Conservation (phyloP, 2,888 invertebrate genomes). For the Lomographa bimaculata region DNA sequence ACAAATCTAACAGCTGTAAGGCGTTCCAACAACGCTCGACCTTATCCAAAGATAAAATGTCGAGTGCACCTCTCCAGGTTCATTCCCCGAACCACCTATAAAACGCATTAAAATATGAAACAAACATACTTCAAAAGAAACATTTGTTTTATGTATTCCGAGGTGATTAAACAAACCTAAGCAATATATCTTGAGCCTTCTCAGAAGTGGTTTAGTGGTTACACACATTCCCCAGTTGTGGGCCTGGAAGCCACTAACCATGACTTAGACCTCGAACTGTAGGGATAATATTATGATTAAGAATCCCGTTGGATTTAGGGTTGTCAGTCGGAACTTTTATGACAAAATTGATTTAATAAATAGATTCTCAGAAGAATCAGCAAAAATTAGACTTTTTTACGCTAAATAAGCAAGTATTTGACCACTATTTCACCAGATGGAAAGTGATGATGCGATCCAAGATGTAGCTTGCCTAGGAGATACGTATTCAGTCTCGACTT, state of each 20-base stretch:
- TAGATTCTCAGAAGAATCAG: too few relatives aligned
- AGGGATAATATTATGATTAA: constrained; percentile 59
- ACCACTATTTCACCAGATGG: too few relatives aligned
- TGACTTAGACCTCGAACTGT: constrained; percentile 38
- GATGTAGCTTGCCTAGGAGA: too few relatives aligned
- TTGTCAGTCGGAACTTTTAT: constrained; percentile 12
- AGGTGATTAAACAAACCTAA: constrained; percentile 24
- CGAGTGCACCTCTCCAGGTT: too few relatives aligned
- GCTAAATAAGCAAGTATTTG: too few relatives aligned
- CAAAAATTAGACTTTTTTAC: too few relatives aligned
- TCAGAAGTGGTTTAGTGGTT: constrained; percentile 54
- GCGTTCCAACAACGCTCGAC: too few relatives aligned
- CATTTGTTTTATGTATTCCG: constrained; percentile 24
- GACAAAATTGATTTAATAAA: too few relatives aligned
- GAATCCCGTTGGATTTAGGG: constrained; percentile 46
- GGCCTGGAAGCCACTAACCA: constrained; percentile 23
- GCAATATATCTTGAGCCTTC: constrained; percentile 41
- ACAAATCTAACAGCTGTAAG: too few relatives aligned
- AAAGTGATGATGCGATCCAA: too few relatives aligned
- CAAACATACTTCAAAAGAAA: constrained; percentile 15
- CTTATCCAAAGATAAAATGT: too few relatives aligned
- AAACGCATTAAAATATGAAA: constrained; percentile 20
- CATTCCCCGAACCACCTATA: constrained; percentile 8
- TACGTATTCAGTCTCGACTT: too few relatives aligned
- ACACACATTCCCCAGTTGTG: constrained; percentile 62